These are phyloP conservation scores for Botia almorhae DNA, from an alignment of 2,797 vertebrate species.

Conservation along the genomic window DNA sequence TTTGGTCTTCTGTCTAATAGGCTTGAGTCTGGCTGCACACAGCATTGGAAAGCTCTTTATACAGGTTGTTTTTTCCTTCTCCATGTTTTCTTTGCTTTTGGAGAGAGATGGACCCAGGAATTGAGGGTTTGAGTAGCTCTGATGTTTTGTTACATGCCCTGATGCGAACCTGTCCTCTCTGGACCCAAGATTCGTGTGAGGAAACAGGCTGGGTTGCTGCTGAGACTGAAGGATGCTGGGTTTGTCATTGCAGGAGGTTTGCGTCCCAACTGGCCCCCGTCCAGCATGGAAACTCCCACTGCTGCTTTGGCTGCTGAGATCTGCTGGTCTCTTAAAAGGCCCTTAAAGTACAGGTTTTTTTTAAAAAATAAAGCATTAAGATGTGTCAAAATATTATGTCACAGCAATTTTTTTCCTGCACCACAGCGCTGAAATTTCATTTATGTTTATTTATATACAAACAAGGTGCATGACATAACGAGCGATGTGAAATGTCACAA, in stretches of 20 bases:
- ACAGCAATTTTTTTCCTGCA: too few species aligned
- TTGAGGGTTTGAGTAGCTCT: conserved; percentile 69
- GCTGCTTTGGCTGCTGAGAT: conserved; percentile 73
- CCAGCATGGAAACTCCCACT: conserved; percentile 76
- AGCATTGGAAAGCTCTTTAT: conserved; percentile 79
- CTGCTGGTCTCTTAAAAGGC: conserved; percentile 74
- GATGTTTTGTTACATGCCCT: conserved; percentile 68
- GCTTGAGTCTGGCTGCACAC: conserved; percentile 85
- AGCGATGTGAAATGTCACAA: too few species aligned
- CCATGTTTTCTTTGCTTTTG: conserved; percentile 65
- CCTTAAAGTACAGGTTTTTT: conserved; percentile 65
- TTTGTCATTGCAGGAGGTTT: conserved; percentile 79
- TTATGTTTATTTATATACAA: too few species aligned
- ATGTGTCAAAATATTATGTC: too few species aligned
- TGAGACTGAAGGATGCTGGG: conserved; percentile 52
- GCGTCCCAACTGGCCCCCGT: conserved; percentile 71
- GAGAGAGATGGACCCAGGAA: conserved; percentile 47
- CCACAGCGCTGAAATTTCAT: too few species aligned
- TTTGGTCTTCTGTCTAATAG: conserved; percentile 94
- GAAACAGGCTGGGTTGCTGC: conserved; percentile 37
- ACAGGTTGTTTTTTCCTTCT: conserved; percentile 62
- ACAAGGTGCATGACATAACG: too few species aligned
- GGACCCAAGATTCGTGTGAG: conserved; percentile 66
- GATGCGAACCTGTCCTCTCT: conserved; percentile 68
- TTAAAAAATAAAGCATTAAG: too few species aligned